Percentiles rank a stretch among this genome's conserved stretches.
These are phyloP conservation scores for Cylloceria caligata DNA, from an alignment of 2,888 invertebrate genomes.

Conservation along the genomic window DNA sequence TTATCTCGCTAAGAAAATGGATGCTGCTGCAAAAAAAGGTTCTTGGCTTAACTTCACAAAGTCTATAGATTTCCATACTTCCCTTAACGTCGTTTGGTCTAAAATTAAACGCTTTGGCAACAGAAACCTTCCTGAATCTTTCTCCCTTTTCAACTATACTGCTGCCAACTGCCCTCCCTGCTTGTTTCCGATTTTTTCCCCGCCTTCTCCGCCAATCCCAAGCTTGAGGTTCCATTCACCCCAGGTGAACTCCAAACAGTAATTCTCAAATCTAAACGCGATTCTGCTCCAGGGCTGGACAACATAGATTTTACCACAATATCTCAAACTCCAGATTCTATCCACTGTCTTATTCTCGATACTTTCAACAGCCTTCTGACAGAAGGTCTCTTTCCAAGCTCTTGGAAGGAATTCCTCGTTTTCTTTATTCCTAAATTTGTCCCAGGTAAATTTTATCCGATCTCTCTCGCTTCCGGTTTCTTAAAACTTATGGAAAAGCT, in stretches of 20 bases:
- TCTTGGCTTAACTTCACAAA: conserved; percentile 3
- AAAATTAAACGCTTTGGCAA: conserved; percentile 13
- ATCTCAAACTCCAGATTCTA: conserved; percentile 3
- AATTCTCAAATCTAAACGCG: conserved; percentile 9
- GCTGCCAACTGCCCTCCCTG: background rate
- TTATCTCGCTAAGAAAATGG: too few species aligned
- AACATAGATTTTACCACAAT: conserved; percentile 9
- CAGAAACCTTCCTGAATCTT: background rate
- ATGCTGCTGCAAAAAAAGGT: too few species aligned
- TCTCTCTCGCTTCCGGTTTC: conserved; percentile 32
- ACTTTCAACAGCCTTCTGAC: conserved; percentile 3
- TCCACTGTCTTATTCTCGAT: background rate
- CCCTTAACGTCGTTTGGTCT: background rate
- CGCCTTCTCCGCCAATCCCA: background rate
- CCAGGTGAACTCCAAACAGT: background rate
- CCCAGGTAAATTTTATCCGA: conserved; percentile 29
- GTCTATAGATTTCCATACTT: conserved; percentile 2
- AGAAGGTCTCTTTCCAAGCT: background rate
- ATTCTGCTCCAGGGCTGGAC: conserved; percentile 32
- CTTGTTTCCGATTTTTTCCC: conserved; percentile 15
- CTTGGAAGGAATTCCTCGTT: background rate
- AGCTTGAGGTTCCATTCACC: background rate
- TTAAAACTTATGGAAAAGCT: background rate
- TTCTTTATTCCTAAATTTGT: conserved; percentile 38
- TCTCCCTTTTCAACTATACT: background rate